Evolutionary conservation across 2,888 invertebrate species (phyloP).

Genomic region (Lymantria monacha): DNA sequence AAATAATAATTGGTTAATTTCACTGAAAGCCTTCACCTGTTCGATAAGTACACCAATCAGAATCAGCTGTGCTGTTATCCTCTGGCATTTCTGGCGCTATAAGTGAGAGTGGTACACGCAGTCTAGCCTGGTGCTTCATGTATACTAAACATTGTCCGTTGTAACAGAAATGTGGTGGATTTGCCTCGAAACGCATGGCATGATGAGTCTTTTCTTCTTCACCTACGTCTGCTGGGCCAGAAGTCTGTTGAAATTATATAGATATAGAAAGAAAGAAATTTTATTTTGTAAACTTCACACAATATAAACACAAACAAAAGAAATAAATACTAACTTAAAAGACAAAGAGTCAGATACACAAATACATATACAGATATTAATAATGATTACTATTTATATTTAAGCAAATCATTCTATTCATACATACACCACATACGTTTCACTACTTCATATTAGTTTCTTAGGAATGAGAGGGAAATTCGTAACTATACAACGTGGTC

Average conservation of each 20-base stretch:
- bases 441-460: too few relatives aligned
- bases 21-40: slow-evolving; percentile 40
- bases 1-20: too few relatives aligned
- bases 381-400: too few relatives aligned
- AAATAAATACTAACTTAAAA: too few relatives aligned
- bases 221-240: slow-evolving; percentile 12
- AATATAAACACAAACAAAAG: too few relatives aligned
- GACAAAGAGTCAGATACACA: neutral
- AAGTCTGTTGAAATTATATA: slow-evolving; percentile 9
- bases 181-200: slow-evolving; percentile 45
- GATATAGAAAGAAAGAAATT: neutral
- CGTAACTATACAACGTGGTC: too few relatives aligned
- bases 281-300: too few relatives aligned
- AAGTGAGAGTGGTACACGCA: slow-evolving; percentile 62
- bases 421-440: too few relatives aligned
- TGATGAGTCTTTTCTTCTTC: slow-evolving; percentile 48
- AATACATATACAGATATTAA: too few relatives aligned
- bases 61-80: slow-evolving; percentile 54
- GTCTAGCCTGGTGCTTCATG: slow-evolving; percentile 62
- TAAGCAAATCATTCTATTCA: too few relatives aligned
- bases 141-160: slow-evolving; percentile 68
- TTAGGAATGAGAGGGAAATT: too few relatives aligned
- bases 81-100: slow-evolving; percentile 54
- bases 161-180: slow-evolving; percentile 72
- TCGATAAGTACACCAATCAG: slow-evolving; percentile 85